These are phyloP conservation scores for Brassicogethes aeneus DNA, from an alignment of 2,888 invertebrate species.

Conservation along the genomic window DNA sequence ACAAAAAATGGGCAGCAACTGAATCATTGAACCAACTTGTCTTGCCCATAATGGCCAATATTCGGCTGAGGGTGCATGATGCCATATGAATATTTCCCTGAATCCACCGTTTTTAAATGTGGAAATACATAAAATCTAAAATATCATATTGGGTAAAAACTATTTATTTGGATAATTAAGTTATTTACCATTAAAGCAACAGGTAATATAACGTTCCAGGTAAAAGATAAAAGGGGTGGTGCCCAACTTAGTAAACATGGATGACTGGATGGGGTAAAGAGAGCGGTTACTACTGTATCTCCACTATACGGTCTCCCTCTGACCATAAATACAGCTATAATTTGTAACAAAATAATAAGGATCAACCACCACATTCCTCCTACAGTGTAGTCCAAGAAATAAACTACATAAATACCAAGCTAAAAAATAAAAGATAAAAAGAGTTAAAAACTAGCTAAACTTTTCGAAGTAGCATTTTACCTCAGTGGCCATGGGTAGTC, in stretches of 20 bases:
- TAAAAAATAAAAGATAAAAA: constrained; percentile 22
- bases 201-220: constrained; percentile 82
- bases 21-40: constrained; percentile 67
- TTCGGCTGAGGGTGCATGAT: constrained; percentile 48
- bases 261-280: constrained; percentile 46
- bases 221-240: constrained; percentile 67
- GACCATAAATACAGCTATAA: constrained; percentile 77
- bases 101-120: constrained; percentile 63
- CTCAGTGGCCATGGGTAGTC: constrained; percentile 82
- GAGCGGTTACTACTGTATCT: constrained; percentile 56
- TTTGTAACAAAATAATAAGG: constrained; percentile 64
- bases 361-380: constrained; percentile 85
- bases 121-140: constrained; percentile 55
- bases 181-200: constrained; percentile 64
- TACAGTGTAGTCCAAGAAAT: constrained; percentile 76
- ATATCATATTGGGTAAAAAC: constrained; percentile 8
- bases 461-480: constrained; percentile 46
- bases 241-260: constrained; percentile 47
- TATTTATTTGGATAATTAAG: constrained; percentile 1
- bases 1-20: constrained; percentile 64
- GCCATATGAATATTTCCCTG: constrained; percentile 58
- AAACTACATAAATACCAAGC: constrained; percentile 73
- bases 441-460: no score
- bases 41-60: constrained; percentile 77
- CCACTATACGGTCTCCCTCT: constrained; percentile 81